Evolutionary conservation across 2,888 invertebrate genomes (phyloP).

Genomic region (Rosalia funebris): DNA sequence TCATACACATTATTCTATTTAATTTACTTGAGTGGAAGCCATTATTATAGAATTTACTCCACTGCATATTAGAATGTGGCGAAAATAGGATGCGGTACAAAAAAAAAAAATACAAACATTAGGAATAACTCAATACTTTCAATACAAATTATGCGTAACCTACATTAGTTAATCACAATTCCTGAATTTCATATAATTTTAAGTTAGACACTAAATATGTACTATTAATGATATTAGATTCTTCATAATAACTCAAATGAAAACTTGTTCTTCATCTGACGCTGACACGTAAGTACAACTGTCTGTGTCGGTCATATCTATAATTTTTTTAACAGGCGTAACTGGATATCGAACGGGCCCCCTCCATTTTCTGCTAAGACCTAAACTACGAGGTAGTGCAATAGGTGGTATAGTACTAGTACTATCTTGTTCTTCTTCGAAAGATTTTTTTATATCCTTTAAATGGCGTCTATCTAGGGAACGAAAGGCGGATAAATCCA

Average conservation of each 20-base stretch:
- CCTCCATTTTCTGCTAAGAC: constrained; percentile 70
- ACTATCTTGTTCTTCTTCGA: background rate
- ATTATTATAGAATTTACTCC: no score
- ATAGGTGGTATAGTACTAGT: constrained; percentile 53
- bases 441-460: constrained; percentile 18
- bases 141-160: no score
- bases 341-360: constrained; percentile 74
- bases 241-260: constrained; percentile 65
- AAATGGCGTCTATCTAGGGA: constrained; percentile 47
- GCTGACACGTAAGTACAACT: constrained; percentile 59
- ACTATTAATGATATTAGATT: no score
- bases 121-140: no score
- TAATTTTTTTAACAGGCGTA: constrained; percentile 69
- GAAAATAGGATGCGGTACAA: no score
- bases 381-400: constrained; percentile 70
- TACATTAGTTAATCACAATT: no score
- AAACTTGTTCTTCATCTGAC: constrained; percentile 74
- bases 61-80: no score
- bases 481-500: constrained; percentile 41
- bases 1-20: no score
- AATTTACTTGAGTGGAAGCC: no score
- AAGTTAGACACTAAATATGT: no score
- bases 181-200: no score
- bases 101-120: no score
- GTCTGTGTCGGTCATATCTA: constrained; percentile 52